Evolutionary conservation across 2,113 vertebrate genomes (phyloP).

Genomic region (Tragulus kanchil): DNA sequence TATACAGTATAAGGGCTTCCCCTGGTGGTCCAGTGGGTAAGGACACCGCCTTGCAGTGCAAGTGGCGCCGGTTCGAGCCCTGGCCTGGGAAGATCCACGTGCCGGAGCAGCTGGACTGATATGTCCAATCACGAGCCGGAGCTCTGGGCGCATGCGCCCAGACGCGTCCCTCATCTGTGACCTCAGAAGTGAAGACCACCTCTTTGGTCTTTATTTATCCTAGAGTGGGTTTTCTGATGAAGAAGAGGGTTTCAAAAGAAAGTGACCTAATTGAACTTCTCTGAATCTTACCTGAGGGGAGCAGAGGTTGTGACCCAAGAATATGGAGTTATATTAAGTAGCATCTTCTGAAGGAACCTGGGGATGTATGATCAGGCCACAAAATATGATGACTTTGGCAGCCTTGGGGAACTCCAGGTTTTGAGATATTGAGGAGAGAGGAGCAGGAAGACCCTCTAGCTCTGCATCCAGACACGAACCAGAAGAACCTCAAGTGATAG

Average conservation of each 20-base stretch:
- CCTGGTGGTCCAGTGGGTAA: too few relatives aligned
- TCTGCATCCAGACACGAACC: neutral
- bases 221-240: neutral
- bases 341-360: neutral
- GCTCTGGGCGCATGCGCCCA: too few relatives aligned
- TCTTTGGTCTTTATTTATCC: neutral
- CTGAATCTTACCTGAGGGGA: neutral
- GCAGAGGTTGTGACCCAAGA: neutral
- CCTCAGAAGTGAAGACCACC: neutral
- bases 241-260: neutral
- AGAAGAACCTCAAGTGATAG: neutral
- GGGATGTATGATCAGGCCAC: neutral
- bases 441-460: neutral
- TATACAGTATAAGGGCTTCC: too few relatives aligned
- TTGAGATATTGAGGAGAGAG: neutral
- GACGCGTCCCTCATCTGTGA: neutral
- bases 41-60: too few relatives aligned
- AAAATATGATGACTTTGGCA: neutral
- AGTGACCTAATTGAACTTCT: neutral
- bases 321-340: neutral
- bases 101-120: too few relatives aligned
- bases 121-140: too few relatives aligned
- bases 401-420: neutral
- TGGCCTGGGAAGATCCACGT: too few relatives aligned
- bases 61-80: too few relatives aligned